phyloP scores from a whole-genome alignment of 23 tunicate genomes.

The Styela plicata region DNA sequence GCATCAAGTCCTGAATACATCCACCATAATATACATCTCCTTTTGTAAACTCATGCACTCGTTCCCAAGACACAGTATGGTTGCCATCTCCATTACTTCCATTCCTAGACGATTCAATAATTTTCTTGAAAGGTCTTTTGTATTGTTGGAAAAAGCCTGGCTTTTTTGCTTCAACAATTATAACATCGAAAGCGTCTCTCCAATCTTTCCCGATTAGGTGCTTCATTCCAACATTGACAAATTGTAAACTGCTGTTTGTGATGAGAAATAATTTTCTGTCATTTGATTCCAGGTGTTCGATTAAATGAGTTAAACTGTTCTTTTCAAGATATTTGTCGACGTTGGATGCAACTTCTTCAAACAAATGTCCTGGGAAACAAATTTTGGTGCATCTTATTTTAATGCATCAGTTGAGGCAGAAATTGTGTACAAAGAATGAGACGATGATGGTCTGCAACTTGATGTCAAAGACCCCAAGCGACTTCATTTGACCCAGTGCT shows the following conservation, averaged over 20 bases:
- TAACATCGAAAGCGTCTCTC: conserved; percentile 93
- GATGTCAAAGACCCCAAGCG: no score
- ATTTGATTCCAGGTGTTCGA: conserved; percentile 31
- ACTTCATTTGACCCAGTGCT: no score
- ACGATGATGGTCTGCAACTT: no score
- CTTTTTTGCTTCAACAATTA: conserved; percentile 90
- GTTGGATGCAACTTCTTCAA: conserved; percentile 53
- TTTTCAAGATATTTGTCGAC: conserved; percentile 59
- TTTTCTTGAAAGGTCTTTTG: conserved; percentile 48
- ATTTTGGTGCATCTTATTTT: no score
- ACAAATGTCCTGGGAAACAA: conserved; percentile 33
- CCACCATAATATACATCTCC: conserved; percentile 90
- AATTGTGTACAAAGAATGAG: no score
- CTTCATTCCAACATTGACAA: conserved; percentile 75
- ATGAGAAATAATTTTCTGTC: conserved; percentile 78
- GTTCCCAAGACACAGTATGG: conserved; percentile 36
- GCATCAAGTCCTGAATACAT: conserved; percentile 75
- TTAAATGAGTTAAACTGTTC: conserved; percentile 44
- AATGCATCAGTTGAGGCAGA: no score
- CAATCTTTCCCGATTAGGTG: conserved; percentile 79
- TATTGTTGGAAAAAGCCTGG: conserved; percentile 75
- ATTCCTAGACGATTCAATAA: neutral
- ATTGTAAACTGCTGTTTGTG: conserved; percentile 80
- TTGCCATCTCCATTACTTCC: neutral
- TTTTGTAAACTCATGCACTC: conserved; percentile 49